Base-by-base conservation (phyloP, 2,888 invertebrate genomes). In the Chloroclysta siterata region DNA sequence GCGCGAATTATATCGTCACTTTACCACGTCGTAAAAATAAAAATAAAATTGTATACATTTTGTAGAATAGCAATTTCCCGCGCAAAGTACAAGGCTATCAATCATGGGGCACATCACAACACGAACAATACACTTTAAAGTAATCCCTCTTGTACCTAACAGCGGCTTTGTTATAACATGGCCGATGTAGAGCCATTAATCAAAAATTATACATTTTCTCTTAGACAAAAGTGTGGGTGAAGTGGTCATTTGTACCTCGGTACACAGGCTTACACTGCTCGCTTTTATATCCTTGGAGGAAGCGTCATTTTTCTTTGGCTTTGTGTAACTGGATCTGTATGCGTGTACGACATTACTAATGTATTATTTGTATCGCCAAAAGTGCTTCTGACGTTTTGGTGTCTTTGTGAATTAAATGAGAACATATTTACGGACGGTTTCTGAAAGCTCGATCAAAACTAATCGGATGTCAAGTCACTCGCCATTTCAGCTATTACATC, bases 51-150 rank as follows among this genome's bases (percentile, higher is more conserved):
- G 5, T 11, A 46, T 42, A 50, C 13, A 60, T 60, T 42, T 50
- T 59, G 22, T 14, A 17, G 39, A 15, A 22, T 53, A 60, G 53
- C 56, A 53, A 60, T 64, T 60, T 60, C 36, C 55, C 39, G 33
- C 54, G 59, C 55, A 42, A 48, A 53, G 50, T 41, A 28, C 36
- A 14, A 48, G n/a, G 13, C 29, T 48, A 64, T 64, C 60, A 60
- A 64, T 64, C 64, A 64, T 42, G 22, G 8, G 6, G 46, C 56
- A 28, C 44, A 56, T 28, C 51, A 47, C 50, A 51, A 53, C 53
- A 50, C 8, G 59, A 59, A 63, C 63, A 59, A 54, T 54, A 58
- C 63, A 58, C 59, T 60, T 36, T 48, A 60, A 13, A 52, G 55
- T 56, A 44, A 54, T 59, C 51, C 33, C 54, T 13, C 54, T 50